phyloP scores from a whole-genome alignment of 2,113 vertebrate genomes.

The Mesitornis unicolor region DNA sequence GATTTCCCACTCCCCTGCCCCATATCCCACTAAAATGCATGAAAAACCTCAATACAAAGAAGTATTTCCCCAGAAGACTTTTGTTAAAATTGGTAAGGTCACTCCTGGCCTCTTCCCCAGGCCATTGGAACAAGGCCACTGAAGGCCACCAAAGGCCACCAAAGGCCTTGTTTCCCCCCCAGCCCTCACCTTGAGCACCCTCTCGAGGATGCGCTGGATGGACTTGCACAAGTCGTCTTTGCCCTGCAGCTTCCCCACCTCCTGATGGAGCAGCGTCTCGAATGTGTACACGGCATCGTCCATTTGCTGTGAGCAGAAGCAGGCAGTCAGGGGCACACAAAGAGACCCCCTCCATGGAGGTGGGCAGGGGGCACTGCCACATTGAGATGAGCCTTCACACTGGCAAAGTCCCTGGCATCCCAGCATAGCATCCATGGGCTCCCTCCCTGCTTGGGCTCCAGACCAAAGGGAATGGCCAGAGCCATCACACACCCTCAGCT shows the following conservation, averaged over 20 bases:
- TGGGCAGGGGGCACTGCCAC: not conserved
- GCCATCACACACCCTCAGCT: not conserved
- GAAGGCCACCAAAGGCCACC: not conserved
- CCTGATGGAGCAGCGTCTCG: constrained; percentile 92
- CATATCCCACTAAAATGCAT: not conserved
- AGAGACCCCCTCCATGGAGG: not conserved
- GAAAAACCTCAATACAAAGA: not conserved
- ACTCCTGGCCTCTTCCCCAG: not conserved
- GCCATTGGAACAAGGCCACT: not conserved
- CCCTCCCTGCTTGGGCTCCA: not conserved
- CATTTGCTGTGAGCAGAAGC: constrained; percentile 84
- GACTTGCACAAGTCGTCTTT: constrained; percentile 85
- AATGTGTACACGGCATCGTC: constrained; percentile 92
- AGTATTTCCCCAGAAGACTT: not conserved
- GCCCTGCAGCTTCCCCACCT: constrained; percentile 79
- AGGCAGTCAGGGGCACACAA: not conserved
- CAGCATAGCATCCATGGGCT: accelerated
- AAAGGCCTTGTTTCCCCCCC: accelerated
- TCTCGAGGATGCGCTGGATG: constrained; percentile 91
- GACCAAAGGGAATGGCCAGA: not conserved
- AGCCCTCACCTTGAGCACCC: constrained; percentile 89
- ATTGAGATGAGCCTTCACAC: accelerated
- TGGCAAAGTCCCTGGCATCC: not conserved
- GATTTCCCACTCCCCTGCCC: not conserved
- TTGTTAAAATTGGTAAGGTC: accelerated